phyloP scores from a whole-genome alignment of 2,113 vertebrate species.

The Trichechus manatus region DNA sequence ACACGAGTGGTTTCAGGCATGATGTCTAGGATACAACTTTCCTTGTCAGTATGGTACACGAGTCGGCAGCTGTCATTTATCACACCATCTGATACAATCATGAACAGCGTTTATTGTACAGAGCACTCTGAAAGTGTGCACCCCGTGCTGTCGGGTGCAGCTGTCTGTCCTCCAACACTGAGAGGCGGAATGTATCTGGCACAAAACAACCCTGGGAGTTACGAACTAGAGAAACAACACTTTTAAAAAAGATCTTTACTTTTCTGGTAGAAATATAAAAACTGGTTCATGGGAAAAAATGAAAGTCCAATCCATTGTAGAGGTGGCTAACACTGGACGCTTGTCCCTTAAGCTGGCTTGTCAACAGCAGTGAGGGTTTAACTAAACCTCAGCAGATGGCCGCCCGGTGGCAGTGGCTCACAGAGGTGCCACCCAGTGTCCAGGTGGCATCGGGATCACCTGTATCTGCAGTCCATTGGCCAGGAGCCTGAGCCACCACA shows the following conservation, averaged over 20 bases:
- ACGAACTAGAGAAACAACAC: slow-evolving; percentile 84
- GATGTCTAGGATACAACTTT: slow-evolving; percentile 66
- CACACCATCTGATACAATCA: slow-evolving; percentile 80
- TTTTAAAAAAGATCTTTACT: slow-evolving; percentile 86
- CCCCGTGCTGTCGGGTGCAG: slow-evolving; percentile 86
- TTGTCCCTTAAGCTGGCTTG: slow-evolving; percentile 84
- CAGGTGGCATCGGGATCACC: too few relatives aligned
- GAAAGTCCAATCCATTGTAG: slow-evolving; percentile 81
- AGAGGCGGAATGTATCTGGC: slow-evolving; percentile 90
- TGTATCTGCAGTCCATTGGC: neutral
- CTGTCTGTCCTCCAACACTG: slow-evolving; percentile 87
- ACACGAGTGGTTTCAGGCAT: slow-evolving; percentile 20
- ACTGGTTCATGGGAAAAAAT: slow-evolving; percentile 82
- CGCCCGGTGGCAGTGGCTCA: neutral
- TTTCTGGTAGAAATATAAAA: slow-evolving; percentile 88
- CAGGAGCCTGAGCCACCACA: slow-evolving; percentile 55
- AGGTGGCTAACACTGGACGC: slow-evolving; percentile 83
- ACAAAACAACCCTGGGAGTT: slow-evolving; percentile 82
- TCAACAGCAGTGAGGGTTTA: slow-evolving; percentile 80
- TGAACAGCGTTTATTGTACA: slow-evolving; percentile 88
- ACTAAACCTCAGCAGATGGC: slow-evolving; percentile 63
- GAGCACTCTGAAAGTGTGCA: slow-evolving; percentile 84
- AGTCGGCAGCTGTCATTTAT: slow-evolving; percentile 77
- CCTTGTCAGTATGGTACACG: neutral
- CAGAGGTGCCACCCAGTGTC: neutral